Evolutionary conservation across 23 tunicate species (phyloP).

Genomic region (Trididemnum miniatum): DNA sequence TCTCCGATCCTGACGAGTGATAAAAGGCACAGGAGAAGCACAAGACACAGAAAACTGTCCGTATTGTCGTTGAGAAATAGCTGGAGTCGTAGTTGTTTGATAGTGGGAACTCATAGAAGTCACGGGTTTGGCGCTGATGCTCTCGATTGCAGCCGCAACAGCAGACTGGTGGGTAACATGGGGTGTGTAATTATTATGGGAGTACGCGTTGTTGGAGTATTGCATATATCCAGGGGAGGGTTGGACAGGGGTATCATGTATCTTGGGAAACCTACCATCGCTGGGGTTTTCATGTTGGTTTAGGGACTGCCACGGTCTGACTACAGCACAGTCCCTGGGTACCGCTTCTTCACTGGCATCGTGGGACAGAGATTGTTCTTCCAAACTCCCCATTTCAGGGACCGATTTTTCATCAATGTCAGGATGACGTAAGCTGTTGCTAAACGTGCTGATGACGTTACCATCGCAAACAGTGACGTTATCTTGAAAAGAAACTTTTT

Average conservation of each 20-base stretch:
- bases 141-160: slow-evolving; percentile 80
- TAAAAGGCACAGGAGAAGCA: slow-evolving; percentile 29
- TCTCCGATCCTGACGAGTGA: slow-evolving; percentile 16
- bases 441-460: slow-evolving; percentile 57
- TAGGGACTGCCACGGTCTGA: background rate
- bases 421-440: slow-evolving; percentile 64
- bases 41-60: slow-evolving; percentile 21
- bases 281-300: too few relatives aligned
- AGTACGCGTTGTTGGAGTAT: background rate
- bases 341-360: slow-evolving; percentile 16
- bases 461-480: slow-evolving; percentile 66
- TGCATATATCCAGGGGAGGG: slow-evolving; percentile 4
- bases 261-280: too few relatives aligned
- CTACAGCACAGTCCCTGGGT: background rate
- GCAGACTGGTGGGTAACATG: slow-evolving; percentile 46
- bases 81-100: background rate
- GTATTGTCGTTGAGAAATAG: background rate
- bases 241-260: background rate
- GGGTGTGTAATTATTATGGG: background rate
- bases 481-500: slow-evolving; percentile 81
- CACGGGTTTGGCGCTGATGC: slow-evolving; percentile 47
- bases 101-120: background rate
- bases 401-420: slow-evolving; percentile 16
- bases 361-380: slow-evolving; percentile 41
- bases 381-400: background rate